These are phyloP conservation scores for Matsumurasca onukii DNA, from an alignment of 1,140 invertebrate genomes.

Conservation along the genomic window DNA sequence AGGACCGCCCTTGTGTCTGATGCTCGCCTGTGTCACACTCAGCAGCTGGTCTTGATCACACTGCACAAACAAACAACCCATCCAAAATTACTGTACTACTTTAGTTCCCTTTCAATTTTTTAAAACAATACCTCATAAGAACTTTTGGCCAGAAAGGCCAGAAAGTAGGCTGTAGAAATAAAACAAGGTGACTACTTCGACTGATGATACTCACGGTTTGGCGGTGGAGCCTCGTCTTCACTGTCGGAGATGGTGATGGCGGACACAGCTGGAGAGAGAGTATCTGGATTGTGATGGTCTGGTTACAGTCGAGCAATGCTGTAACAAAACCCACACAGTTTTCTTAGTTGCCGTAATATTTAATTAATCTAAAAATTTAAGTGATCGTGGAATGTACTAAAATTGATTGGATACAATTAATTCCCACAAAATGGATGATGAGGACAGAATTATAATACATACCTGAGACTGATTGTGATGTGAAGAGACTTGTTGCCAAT, in stretches of 20 bases:
- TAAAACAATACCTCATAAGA: no score
- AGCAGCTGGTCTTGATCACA: neutral
- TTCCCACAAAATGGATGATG: no score
- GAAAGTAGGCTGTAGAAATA: no score
- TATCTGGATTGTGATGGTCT: slow-evolving; percentile 89
- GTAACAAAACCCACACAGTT: neutral
- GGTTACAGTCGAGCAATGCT: slow-evolving; percentile 47
- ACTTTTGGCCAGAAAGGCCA: no score
- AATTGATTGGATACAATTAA: no score
- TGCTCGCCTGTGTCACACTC: neutral
- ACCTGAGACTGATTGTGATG: slow-evolving; percentile 16
- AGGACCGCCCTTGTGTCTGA: slow-evolving; percentile 60
- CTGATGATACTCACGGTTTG: no score
- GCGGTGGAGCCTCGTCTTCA: slow-evolving; percentile 76
- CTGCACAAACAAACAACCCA: neutral
- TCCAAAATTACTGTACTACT: no score
- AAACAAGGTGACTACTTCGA: no score
- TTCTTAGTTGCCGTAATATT: no score
- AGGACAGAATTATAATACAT: neutral
- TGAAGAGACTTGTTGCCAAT: slow-evolving; percentile 12
- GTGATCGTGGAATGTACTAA: no score
- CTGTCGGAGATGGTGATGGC: slow-evolving; percentile 97
- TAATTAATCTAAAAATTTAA: no score
- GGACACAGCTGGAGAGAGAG: slow-evolving; percentile 91
- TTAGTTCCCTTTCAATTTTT: no score